A percentile compares a stretch with the other conserved stretches of the same genome.
Evolutionary conservation across 2,113 vertebrate species (phyloP).

Genomic region (western clawed frog (Xenopus tropicalis)): DNA sequence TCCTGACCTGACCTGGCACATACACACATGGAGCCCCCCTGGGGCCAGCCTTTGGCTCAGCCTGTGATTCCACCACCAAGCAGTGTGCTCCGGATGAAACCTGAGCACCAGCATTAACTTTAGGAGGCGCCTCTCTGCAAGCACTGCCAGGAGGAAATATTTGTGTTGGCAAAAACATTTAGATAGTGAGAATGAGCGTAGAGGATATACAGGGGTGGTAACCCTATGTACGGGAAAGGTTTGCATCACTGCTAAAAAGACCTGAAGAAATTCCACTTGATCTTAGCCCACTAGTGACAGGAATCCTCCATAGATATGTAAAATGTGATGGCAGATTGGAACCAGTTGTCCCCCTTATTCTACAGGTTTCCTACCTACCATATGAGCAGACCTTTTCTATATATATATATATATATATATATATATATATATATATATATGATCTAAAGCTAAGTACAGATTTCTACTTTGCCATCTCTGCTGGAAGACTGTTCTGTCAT

Average conservation of each 20-base stretch:
- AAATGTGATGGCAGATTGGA: background rate
- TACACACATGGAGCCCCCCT: background rate
- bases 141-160: constrained; percentile 53
- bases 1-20: background rate
- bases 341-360: background rate
- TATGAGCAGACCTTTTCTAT: no score
- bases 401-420: no score
- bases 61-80: constrained; percentile 7
- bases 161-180: constrained; percentile 58
- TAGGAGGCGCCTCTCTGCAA: constrained; percentile 46
- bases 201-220: constrained; percentile 12
- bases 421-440: no score
- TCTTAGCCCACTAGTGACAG: background rate
- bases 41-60: background rate
- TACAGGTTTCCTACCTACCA: background rate
- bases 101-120: constrained; percentile 49
- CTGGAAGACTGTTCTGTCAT: no score
- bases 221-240: background rate
- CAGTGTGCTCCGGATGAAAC: constrained; percentile 43
- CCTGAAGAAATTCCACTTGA: background rate
- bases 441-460: no score
- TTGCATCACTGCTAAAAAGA: constrained; percentile 9
- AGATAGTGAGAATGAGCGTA: constrained; percentile 51
- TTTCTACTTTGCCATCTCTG: no score
- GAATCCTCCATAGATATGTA: background rate